Evolutionary conservation across 2,888 invertebrate genomes (phyloP).

Genomic region (Mellilla xanthometata): DNA sequence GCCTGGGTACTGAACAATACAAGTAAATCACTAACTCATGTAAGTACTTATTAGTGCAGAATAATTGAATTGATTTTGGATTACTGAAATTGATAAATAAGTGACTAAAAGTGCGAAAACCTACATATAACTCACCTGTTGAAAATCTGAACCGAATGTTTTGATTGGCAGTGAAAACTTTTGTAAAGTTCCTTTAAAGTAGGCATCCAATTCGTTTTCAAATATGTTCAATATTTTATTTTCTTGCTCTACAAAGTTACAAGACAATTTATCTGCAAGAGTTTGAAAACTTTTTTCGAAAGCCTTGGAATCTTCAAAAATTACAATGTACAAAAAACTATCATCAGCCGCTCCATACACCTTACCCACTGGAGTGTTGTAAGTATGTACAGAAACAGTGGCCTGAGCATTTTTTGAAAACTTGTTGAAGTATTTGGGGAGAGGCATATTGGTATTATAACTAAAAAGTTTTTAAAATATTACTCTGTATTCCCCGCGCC

Average conservation of each 20-base stretch:
- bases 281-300: conserved; percentile 50
- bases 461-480: too few relatives aligned
- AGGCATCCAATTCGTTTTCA: conserved; percentile 48
- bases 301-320: conserved; percentile 61
- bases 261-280: conserved; percentile 40
- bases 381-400: conserved; percentile 37
- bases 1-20: too few relatives aligned
- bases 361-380: conserved; percentile 58
- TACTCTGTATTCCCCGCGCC: too few relatives aligned
- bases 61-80: too few relatives aligned
- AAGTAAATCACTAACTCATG: too few relatives aligned
- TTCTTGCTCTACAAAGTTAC: conserved; percentile 46
- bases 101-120: too few relatives aligned
- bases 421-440: conserved; percentile 8
- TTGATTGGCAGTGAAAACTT: conserved; percentile 62
- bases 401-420: conserved; percentile 23
- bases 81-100: too few relatives aligned
- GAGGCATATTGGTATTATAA: not conserved
- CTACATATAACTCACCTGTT: conserved; percentile 54
- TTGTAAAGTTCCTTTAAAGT: conserved; percentile 57
- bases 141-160: conserved; percentile 66
- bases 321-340: conserved; percentile 52
- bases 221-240: conserved; percentile 49
- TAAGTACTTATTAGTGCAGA: too few relatives aligned
- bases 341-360: conserved; percentile 59